Evolutionary conservation across 2,113 vertebrate genomes (phyloP).

Genomic region (Castor canadensis): DNA sequence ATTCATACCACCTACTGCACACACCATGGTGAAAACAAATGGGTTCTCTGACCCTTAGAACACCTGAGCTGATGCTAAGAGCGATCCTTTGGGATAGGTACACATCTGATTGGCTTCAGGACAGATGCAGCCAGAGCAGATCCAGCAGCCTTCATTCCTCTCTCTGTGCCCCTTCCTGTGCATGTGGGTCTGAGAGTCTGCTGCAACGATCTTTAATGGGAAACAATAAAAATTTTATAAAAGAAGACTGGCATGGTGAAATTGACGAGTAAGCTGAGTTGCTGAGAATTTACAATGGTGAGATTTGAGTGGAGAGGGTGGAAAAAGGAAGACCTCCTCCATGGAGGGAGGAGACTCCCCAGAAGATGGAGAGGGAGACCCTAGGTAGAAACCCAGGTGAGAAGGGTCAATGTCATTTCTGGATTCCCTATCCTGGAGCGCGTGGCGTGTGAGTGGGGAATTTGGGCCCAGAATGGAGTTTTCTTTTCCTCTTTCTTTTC

Average conservation of each 20-base stretch:
- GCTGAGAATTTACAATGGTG: too few species aligned
- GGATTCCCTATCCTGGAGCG: neutral
- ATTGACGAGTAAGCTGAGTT: too few species aligned
- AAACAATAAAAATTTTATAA: neutral
- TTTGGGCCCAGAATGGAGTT: neutral
- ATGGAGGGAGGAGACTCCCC: rapidly evolving
- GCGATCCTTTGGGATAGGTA: neutral
- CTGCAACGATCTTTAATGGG: neutral
- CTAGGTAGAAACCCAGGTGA: neutral
- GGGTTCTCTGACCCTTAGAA: neutral
- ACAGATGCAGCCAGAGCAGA: too few species aligned
- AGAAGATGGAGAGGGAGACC: neutral
- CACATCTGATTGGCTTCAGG: neutral
- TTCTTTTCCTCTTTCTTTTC: neutral
- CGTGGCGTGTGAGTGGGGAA: too few species aligned
- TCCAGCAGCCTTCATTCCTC: neutral
- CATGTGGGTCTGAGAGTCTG: neutral
- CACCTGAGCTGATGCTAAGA: neutral
- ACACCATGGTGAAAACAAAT: neutral
- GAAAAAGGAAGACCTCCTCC: neutral
- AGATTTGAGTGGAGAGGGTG: rapidly evolving
- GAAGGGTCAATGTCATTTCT: neutral
- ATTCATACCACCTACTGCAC: neutral
- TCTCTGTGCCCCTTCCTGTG: neutral
- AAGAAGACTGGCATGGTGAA: too few species aligned